Base-by-base conservation (phyloP, 2,888 invertebrate genomes). In the Stenchaetothrips biformis region DNA sequence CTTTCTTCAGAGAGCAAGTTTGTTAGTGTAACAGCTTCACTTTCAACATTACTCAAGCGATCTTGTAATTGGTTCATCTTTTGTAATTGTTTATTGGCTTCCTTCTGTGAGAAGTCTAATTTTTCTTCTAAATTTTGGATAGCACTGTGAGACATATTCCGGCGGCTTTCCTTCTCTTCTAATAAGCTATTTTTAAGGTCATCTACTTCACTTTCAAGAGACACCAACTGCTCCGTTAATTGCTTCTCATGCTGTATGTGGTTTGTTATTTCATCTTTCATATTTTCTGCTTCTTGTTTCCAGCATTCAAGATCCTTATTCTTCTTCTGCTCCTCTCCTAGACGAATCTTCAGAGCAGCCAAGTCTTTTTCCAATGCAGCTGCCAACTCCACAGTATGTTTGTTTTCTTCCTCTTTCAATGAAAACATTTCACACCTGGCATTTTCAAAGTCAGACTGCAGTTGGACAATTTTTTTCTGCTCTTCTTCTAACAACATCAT, bases 81-180 rank as follows among this genome's bases (percentile, higher is more conserved):
- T 9, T 67, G 21, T 74, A 8, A 25, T 21, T 74, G 67, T 74
- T 74, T 11, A 1, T 25, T 21, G 11, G 25, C 67, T 74, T 25
- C 11, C 7, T 25, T 25, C 11, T 74, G 67, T 8, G 80, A 81
- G 80, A 81, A 79, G 48, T 82, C 81, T 79, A 81, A 82, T 62
- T 81, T 82, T 77, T 81, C 82, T 81, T 83, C 81, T 47, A 84
- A 79, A 48, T 74, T 25, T 74, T 74, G 21, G 11, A 74, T 74
- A 11, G 11, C 25, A 11, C 25, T 74, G 2, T 25, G 11, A 25
- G 7, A 25, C 11, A 25, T 8, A 11, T 21, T 25, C 0, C 25
- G 67, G 25, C 7, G 11, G 2, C 25, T 25, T 8, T 25, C 11
- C 25, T 25, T 74, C 11, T 74, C 67, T 25, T 74, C 59, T 13